These are phyloP conservation scores for Mycetomoellerius zeteki DNA, from an alignment of 1,140 invertebrate species.

Conservation along the genomic window DNA sequence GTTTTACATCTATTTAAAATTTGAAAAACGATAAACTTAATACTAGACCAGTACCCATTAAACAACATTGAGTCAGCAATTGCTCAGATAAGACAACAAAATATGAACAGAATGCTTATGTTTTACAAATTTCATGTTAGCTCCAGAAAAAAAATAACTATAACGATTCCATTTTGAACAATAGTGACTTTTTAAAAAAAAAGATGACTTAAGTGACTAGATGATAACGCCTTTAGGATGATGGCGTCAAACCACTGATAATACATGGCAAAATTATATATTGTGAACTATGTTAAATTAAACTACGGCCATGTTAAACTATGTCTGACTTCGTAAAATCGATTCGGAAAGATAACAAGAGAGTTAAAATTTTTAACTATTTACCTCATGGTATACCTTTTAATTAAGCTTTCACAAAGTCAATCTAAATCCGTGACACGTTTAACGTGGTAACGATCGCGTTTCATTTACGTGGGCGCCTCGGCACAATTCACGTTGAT, in stretches of 20 bases:
- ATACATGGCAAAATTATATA: background rate
- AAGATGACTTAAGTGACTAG: no score
- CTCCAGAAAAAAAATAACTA: no score
- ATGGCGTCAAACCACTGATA: background rate
- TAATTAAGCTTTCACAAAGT: conserved; percentile 7
- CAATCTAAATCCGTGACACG: conserved; percentile 20
- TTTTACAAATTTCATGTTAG: no score
- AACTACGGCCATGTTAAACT: background rate
- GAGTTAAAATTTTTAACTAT: conserved; percentile 5
- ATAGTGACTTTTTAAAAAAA: no score
- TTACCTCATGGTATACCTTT: background rate
- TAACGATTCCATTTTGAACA: no score
- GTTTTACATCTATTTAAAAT: no score
- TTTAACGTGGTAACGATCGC: conserved; percentile 33
- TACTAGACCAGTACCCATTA: no score
- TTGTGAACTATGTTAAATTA: background rate
- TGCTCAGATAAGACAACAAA: no score
- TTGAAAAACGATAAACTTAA: no score
- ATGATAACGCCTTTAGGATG: background rate
- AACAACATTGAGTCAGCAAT: no score
- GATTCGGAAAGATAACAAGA: background rate
- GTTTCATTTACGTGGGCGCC: conserved; percentile 20
- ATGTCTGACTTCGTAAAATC: conserved; percentile 8
- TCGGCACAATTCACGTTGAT: conserved; percentile 43
- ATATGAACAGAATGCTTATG: no score